Percentiles rank a stretch among this genome's conserved stretches.
Evolutionary conservation across 2,797 vertebrate genomes (phyloP).

Genomic region (Nyctibius grandis): DNA sequence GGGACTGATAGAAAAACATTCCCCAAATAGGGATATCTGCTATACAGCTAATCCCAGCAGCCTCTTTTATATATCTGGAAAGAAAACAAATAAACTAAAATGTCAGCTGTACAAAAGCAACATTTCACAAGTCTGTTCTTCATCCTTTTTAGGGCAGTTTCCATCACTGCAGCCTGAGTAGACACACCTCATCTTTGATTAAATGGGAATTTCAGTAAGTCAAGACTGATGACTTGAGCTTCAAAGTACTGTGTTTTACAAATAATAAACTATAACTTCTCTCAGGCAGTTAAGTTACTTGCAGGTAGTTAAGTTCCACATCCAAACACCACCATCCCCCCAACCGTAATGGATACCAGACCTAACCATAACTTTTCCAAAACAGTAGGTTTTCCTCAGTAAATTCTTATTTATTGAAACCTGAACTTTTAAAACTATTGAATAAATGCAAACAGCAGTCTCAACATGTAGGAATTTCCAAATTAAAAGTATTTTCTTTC

Average conservation of each 20-base stretch:
- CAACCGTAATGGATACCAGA: background rate
- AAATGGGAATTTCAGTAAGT: background rate
- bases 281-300: background rate
- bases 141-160: background rate
- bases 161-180: background rate
- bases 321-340: background rate
- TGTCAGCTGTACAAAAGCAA: background rate
- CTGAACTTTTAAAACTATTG: background rate
- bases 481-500: background rate
- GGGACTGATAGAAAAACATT: background rate
- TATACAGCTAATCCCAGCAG: background rate
- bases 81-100: background rate
- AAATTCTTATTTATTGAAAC: background rate
- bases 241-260: background rate
- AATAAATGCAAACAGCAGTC: background rate
- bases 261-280: background rate
- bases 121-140: background rate
- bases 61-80: background rate
- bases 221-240: background rate
- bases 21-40: background rate
- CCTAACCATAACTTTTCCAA: background rate
- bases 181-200: background rate
- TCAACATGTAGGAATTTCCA: background rate
- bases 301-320: background rate
- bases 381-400: background rate